Conservation (phyloP, 2,888 invertebrate species). For the Cerastis leucographa region DNA sequence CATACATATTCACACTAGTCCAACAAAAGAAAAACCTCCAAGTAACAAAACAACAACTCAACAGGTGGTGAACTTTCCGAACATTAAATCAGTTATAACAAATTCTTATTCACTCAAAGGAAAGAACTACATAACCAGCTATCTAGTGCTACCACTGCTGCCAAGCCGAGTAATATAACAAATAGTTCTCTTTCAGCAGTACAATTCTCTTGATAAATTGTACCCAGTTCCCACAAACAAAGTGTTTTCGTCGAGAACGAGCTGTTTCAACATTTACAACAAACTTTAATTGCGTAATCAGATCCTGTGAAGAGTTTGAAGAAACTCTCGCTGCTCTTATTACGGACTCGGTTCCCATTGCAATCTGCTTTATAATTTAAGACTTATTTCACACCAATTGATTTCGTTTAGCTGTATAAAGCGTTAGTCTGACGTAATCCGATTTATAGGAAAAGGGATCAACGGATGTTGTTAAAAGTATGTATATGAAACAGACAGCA, state of each 20-base stretch:
- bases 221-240: slow-evolving; percentile 73
- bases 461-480: slow-evolving; percentile 61
- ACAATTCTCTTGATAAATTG: slow-evolving; percentile 78
- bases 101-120: slow-evolving; percentile 46
- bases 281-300: slow-evolving; percentile 80
- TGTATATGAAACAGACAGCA: slow-evolving; percentile 46
- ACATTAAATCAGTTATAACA: slow-evolving; percentile 37
- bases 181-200: slow-evolving; percentile 64
- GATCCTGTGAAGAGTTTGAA: slow-evolving; percentile 71
- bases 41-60: slow-evolving; percentile 39
- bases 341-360: slow-evolving; percentile 56
- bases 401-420: slow-evolving; percentile 45
- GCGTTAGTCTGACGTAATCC: slow-evolving; percentile 44
- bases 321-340: slow-evolving; percentile 68
- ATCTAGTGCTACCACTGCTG: slow-evolving; percentile 11
- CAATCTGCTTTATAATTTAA: slow-evolving; percentile 55
- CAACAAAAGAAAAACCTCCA: slow-evolving; percentile 16
- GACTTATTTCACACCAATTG: slow-evolving; percentile 42
- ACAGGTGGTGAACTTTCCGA: slow-evolving; percentile 49
- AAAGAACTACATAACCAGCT: slow-evolving; percentile 36
- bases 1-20: slow-evolving; percentile 40
- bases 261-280: slow-evolving; percentile 73
- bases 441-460: slow-evolving; percentile 51
- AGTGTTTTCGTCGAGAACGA: slow-evolving; percentile 74
- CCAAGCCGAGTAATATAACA: slow-evolving; percentile 44